phyloP scores from a whole-genome alignment of 1,140 invertebrate genomes.

The Drosophila quadrilineata region DNA sequence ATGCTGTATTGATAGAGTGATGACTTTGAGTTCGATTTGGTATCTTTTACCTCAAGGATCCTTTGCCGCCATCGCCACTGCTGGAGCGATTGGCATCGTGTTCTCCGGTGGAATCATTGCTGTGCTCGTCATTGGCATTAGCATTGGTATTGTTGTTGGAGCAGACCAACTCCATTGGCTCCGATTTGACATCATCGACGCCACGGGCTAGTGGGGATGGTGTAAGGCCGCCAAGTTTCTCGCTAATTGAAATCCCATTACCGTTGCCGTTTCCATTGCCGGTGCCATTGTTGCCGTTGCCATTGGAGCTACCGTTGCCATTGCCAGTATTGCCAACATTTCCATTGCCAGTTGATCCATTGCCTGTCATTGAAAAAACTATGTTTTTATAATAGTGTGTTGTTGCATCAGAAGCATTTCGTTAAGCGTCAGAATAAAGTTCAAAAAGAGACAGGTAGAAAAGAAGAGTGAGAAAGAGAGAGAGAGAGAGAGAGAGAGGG shows the following conservation, averaged over 20 bases:
- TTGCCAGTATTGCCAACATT: slow-evolving; percentile 81
- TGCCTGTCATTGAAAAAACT: slow-evolving; percentile 8
- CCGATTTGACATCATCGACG: slow-evolving; percentile 88
- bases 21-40: too few species aligned
- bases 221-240: slow-evolving; percentile 81
- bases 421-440: too few species aligned
- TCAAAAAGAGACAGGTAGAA: not conserved
- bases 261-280: slow-evolving; percentile 81
- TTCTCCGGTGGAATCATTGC: slow-evolving; percentile 84
- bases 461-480: not conserved
- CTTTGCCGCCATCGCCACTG: slow-evolving; percentile 79
- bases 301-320: slow-evolving; percentile 70
- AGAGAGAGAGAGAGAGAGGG: not conserved
- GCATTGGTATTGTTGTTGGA: slow-evolving; percentile 85
- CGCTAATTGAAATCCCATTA: slow-evolving; percentile 73
- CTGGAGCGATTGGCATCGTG: slow-evolving; percentile 76
- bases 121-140: slow-evolving; percentile 83
- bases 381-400: too few species aligned
- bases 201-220: slow-evolving; percentile 83
- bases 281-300: slow-evolving; percentile 23
- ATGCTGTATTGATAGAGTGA: too few species aligned
- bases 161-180: slow-evolving; percentile 89
- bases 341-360: slow-evolving; percentile 62
- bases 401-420: too few species aligned
- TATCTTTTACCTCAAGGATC: slow-evolving; percentile 74